Evolutionary conservation across 1,140 invertebrate species (phyloP).

Genomic region (Pseudoatta argentina): DNA sequence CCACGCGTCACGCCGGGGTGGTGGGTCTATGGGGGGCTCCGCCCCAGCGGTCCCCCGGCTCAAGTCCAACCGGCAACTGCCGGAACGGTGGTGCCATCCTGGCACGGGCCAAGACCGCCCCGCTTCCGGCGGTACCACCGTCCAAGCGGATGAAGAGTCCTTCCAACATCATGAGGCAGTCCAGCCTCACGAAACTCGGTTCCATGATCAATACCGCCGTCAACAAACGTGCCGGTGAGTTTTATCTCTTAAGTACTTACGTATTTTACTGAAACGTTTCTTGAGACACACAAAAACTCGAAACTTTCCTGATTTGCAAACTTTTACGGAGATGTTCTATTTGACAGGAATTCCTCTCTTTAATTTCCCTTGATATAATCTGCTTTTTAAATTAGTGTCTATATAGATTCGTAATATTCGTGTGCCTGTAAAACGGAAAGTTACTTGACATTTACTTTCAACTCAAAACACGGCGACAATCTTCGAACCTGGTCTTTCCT

Average conservation of each 20-base stretch:
- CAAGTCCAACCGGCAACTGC: conserved; percentile 81
- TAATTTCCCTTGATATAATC: neutral
- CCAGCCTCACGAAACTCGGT: conserved; percentile 90
- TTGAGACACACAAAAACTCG: neutral
- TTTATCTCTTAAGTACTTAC: too few relatives aligned
- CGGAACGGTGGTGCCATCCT: conserved; percentile 79
- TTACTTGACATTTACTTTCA: neutral
- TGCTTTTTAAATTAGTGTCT: neutral
- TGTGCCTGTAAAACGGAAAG: neutral
- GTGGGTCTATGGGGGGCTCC: conserved; percentile 86
- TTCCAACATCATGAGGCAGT: conserved; percentile 88
- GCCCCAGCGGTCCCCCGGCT: conserved; percentile 84
- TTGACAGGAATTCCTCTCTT: neutral
- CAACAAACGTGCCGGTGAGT: conserved; percentile 85
- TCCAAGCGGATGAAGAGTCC: conserved; percentile 86
- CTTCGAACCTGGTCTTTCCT: neutral
- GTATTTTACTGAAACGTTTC: neutral
- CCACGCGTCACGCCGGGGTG: conserved; percentile 86
- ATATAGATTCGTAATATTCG: too few relatives aligned
- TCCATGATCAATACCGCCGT: conserved; percentile 90
- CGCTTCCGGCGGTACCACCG: conserved; percentile 73
- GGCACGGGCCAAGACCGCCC: conserved; percentile 76
- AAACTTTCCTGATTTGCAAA: neutral
- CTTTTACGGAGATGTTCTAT: neutral
- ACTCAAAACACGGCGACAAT: neutral